Percentiles rank a stretch among this genome's conserved stretches.
These are phyloP conservation scores for Oncorhynchus masou DNA, from an alignment of 2,113 vertebrate genomes.

Conservation along the genomic window DNA sequence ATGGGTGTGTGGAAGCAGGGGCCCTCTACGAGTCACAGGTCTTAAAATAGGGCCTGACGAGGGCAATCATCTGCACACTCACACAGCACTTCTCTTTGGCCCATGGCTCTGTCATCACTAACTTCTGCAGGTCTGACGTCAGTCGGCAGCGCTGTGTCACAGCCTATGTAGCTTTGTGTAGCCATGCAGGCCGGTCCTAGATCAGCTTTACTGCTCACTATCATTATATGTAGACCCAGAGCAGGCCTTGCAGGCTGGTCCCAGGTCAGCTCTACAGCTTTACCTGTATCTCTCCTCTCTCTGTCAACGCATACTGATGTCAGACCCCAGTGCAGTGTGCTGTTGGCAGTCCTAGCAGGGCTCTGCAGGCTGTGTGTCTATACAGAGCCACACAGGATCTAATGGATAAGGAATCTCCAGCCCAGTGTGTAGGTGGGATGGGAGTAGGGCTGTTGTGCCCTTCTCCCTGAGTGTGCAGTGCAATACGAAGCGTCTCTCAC, in stretches of 20 bases:
- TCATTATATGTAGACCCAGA: no score
- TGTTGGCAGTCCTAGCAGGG: not conserved
- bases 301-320: slow-evolving; percentile 25
- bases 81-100: slow-evolving; percentile 19
- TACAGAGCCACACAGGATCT: slow-evolving; percentile 2
- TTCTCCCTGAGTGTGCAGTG: no score
- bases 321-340: not conserved
- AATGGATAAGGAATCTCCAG: not conserved
- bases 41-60: slow-evolving; percentile 61
- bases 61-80: not conserved
- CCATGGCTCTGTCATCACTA: slow-evolving; percentile 47
- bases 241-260: not conserved
- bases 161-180: slow-evolving; percentile 40
- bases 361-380: not conserved
- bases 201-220: no score
- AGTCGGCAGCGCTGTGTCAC: slow-evolving; percentile 51
- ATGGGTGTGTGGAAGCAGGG: not conserved
- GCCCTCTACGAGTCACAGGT: slow-evolving; percentile 52
- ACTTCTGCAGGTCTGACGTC: slow-evolving; percentile 41
- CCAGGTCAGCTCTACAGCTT: slow-evolving; percentile 31
- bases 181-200: no score
- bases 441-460: not conserved
- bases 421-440: not conserved
- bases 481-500: no score
- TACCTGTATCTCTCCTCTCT: slow-evolving; percentile 11